Conservation (phyloP, 2,888 invertebrate genomes). For the Stenolophus ochropezus region DNA sequence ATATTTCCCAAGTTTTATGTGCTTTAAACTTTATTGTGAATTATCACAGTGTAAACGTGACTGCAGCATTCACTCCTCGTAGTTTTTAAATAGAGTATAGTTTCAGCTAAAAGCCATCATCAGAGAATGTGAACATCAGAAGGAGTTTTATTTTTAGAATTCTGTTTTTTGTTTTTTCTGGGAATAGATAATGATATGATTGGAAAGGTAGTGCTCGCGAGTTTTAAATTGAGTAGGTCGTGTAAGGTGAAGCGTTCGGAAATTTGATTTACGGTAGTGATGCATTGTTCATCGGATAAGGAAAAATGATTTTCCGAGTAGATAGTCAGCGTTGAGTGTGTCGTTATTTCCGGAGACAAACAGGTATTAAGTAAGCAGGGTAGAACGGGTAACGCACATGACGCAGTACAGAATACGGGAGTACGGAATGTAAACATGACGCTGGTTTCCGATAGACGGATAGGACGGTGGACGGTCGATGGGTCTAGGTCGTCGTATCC, state of each 20-base stretch:
- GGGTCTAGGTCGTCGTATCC: not conserved
- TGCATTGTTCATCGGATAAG: not conserved
- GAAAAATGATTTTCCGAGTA: not conserved
- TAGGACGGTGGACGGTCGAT: not conserved
- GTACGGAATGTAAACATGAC: constrained; percentile 20
- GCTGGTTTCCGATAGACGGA: constrained; percentile 31
- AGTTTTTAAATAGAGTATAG: too few species aligned
- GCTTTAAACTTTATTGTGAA: too few species aligned
- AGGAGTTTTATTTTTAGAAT: too few species aligned
- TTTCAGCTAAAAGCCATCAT: too few species aligned
- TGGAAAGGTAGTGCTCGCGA: too few species aligned
- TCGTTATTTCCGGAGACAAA: constrained; percentile 8
- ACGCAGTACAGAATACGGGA: not conserved
- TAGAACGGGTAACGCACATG: not conserved
- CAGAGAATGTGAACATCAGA: too few species aligned
- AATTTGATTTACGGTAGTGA: not conserved
- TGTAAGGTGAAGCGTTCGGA: too few species aligned
- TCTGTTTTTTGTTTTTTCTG: too few species aligned
- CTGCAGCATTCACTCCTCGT: too few species aligned
- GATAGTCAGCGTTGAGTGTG: not conserved
- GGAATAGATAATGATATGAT: too few species aligned
- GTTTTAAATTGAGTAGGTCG: not conserved
- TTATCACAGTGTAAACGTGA: too few species aligned
- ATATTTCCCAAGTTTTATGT: too few species aligned
- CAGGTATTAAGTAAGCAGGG: constrained; percentile 14